A percentile compares a stretch with the other conserved stretches of the same genome.
These are phyloP conservation scores for Dermatophagoides farinae DNA, from an alignment of 1,140 invertebrate species.

Conservation along the genomic window DNA sequence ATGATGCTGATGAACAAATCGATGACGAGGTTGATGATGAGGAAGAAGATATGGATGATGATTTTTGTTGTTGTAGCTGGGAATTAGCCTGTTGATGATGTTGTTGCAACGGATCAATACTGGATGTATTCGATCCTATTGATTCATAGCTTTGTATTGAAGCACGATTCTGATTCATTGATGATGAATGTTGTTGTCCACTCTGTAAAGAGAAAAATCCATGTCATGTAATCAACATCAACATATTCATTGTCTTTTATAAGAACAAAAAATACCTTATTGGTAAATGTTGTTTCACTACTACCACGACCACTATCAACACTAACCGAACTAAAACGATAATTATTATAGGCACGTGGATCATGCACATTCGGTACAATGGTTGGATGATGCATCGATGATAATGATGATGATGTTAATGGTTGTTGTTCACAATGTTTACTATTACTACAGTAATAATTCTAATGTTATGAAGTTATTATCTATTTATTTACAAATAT, in stretches of 20 bases:
- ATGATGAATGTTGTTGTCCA: not conserved
- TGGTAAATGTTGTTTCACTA: slow-evolving; percentile 9
- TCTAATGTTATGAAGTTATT: not conserved
- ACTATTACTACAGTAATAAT: not conserved
- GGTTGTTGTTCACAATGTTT: no score
- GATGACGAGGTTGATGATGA: slow-evolving; percentile 2
- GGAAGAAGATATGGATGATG: slow-evolving; percentile 1
- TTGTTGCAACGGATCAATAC: not conserved
- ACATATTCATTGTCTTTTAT: no score
- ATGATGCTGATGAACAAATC: not conserved
- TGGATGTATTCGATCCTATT: not conserved
- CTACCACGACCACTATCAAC: slow-evolving; percentile 61
- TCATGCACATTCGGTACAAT: no score
- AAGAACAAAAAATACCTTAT: slow-evolving; percentile 3
- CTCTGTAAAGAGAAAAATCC: not conserved
- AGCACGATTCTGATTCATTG: slow-evolving; percentile 5
- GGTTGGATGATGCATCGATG: not conserved
- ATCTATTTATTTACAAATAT: no score
- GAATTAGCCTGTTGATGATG: no score
- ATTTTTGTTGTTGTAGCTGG: not conserved
- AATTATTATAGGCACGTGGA: no score
- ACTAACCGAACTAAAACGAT: slow-evolving; percentile 54
- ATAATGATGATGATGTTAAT: not conserved
- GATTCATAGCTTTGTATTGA: slow-evolving; percentile 19
- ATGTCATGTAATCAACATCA: no score